Evolutionary conservation across 2,888 invertebrate genomes (phyloP).

Genomic region (Eupithecia vulgata): DNA sequence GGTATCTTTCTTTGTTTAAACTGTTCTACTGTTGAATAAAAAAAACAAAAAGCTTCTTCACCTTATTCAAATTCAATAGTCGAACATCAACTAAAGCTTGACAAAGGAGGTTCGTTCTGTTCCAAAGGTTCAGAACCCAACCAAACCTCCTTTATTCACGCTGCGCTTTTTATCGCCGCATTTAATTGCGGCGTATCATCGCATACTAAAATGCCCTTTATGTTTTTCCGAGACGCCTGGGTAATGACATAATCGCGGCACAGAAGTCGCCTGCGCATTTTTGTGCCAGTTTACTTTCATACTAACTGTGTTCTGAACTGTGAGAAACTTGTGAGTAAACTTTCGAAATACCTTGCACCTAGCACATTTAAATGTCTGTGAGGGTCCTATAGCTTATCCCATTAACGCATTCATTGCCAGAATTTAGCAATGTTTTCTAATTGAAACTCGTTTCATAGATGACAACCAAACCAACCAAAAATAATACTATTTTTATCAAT

Average conservation of each 20-base stretch:
- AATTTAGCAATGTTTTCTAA: neutral
- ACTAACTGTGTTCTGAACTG: constrained; percentile 11
- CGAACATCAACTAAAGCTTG: neutral
- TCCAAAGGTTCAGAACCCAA: constrained; percentile 29
- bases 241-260: constrained; percentile 80
- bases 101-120: neutral
- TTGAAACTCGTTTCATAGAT: neutral
- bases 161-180: constrained; percentile 52
- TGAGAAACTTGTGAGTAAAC: constrained; percentile 2
- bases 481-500: constrained; percentile 3
- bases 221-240: constrained; percentile 64
- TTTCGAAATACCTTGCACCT: constrained; percentile 5
- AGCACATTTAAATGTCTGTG: neutral
- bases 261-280: constrained; percentile 55
- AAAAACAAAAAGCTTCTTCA: neutral
- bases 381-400: neutral
- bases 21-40: neutral
- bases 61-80: neutral
- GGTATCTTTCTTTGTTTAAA: neutral
- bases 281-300: constrained; percentile 20
- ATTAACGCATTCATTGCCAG: neutral
- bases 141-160: constrained; percentile 41
- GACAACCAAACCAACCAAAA: neutral
- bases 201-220: constrained; percentile 81
- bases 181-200: constrained; percentile 82